Evolutionary conservation across 2,888 invertebrate species (phyloP).

Genomic region (Rhamphomyia laevipes): DNA sequence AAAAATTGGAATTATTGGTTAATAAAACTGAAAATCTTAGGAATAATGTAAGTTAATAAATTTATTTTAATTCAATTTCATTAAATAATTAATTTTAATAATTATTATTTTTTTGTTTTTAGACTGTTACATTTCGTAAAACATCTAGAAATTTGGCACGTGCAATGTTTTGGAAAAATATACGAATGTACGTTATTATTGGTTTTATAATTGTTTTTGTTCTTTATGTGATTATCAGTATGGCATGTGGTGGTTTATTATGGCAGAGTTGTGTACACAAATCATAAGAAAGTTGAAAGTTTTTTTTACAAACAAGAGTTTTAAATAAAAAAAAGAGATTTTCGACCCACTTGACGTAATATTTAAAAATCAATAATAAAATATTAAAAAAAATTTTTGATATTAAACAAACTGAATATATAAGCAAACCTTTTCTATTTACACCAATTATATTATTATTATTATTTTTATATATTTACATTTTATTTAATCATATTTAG

Average conservation of each 20-base stretch:
- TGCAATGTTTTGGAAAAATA: constrained; percentile 87
- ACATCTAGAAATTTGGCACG: constrained; percentile 76
- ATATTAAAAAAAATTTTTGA: too few species aligned
- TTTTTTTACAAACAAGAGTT: too few species aligned
- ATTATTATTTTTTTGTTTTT: constrained; percentile 37
- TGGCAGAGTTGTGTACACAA: constrained; percentile 59
- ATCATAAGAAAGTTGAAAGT: constrained; percentile 17
- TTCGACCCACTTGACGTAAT: too few species aligned
- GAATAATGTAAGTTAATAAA: constrained; percentile 57
- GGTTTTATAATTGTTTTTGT: constrained; percentile 54
- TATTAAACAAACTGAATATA: too few species aligned
- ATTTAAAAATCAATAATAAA: too few species aligned
- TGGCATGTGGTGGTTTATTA: constrained; percentile 74
- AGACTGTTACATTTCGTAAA: constrained; percentile 81
- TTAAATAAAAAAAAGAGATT: too few species aligned
- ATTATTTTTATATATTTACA: too few species aligned
- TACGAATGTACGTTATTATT: constrained; percentile 70
- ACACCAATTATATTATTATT: too few species aligned
- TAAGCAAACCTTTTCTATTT: too few species aligned
- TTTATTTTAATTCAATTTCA: constrained; percentile 2
- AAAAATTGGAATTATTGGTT: constrained; percentile 78
- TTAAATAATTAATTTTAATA: not conserved
- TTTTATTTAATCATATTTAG: too few species aligned
- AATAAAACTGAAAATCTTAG: constrained; percentile 87
- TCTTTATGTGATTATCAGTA: constrained; percentile 73